Conservation (phyloP, 2,797 vertebrate species). For the Perodicticus potto region DNA sequence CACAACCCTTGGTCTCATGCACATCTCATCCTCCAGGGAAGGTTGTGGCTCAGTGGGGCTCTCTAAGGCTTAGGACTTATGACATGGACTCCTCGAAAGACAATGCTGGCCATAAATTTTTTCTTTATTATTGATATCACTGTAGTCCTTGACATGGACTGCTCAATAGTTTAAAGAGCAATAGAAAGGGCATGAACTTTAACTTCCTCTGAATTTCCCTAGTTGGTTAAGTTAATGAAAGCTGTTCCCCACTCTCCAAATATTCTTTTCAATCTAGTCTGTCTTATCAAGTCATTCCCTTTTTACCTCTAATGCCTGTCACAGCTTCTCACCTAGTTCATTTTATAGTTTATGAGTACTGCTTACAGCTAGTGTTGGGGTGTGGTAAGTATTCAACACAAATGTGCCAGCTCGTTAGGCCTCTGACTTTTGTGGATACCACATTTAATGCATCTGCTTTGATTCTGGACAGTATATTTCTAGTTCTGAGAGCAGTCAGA, state of each 20-base stretch:
- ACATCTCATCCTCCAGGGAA: background rate
- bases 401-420: background rate
- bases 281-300: background rate
- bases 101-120: background rate
- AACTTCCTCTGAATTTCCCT: constrained; percentile 6
- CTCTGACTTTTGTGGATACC: constrained; percentile 21
- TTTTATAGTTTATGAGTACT: background rate
- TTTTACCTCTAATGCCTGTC: background rate
- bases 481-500: constrained; percentile 67
- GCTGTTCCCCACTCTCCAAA: background rate
- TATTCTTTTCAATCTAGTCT: background rate
- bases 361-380: background rate
- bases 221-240: background rate
- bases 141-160: background rate
- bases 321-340: background rate
- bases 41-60: background rate
- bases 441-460: constrained; percentile 49
- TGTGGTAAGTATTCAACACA: background rate
- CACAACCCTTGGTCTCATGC: background rate
- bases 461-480: constrained; percentile 75
- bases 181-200: background rate
- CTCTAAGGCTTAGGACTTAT: background rate
- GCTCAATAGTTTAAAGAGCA: background rate
- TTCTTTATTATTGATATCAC: background rate
- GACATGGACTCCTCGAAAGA: background rate